Base-by-base conservation (phyloP, 2,797 vertebrate species). In the Emydoidea blandingii region DNA sequence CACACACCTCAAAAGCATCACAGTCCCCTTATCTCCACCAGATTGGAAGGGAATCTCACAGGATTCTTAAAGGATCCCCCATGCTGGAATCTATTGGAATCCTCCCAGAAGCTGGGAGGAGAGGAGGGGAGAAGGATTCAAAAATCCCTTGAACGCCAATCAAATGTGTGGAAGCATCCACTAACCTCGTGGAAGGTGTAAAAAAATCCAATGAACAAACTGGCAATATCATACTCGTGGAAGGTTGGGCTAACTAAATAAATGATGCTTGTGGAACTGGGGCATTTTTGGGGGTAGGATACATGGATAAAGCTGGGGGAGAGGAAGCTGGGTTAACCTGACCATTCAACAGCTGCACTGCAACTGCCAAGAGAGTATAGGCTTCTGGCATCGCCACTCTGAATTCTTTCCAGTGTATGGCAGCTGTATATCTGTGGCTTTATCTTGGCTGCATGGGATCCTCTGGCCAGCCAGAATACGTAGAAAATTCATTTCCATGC, bases 401-500 rank as follows among this genome's bases (percentile, higher is more conserved):
- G 84, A 96, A 96, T 91, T 91, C 83, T 68, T 94, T 95, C 95
- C 97, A 97, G 94, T 90, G 93, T 50, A 79, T 12, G 47, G 57
- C 65, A 91, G 79, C 31, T 89, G 82, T 90, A 3, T 93, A 96
- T 91, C 84, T 93, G 78, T 76, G 93, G 87, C 68, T 92, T 93
- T 94, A 97, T 86, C 91, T 94, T 93, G 92, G 88, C 91, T 96
- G 96, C 93, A 95, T 88, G n/a, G 72, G 65, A 93, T 94, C 81
- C 56, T 95, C 91, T 0, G 12, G 90, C 80, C 86, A 96, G 91
- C 53, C 86, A 97, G 95, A 94, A 97, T 91, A 90, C 65, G 79
- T 49, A 85, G 90, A 93, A 98, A 97, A 84, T 87, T 95, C 72
- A 96, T 97, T 96, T 97, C 89, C 84, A 95, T 79, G 80, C 88